Conservation (phyloP, 2,797 vertebrate genomes). For the Sebastes hubbsi region DNA sequence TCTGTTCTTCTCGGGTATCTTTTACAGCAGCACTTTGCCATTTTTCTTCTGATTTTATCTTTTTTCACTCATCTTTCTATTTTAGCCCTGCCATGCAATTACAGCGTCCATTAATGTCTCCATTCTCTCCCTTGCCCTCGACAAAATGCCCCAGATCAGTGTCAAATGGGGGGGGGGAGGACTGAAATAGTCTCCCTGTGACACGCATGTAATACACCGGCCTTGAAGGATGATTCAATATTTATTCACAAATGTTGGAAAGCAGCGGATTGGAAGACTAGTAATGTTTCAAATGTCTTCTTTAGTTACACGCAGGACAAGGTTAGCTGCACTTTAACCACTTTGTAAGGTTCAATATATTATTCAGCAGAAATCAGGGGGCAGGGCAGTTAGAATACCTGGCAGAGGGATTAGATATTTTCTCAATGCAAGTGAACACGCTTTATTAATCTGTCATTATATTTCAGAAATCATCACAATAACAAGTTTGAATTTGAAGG, state of each 20-base stretch:
- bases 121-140: constrained; percentile 55
- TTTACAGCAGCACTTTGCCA: constrained; percentile 69
- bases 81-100: constrained; percentile 70
- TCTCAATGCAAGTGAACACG: neutral
- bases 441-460: neutral
- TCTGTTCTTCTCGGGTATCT: constrained; percentile 51
- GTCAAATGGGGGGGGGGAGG: constrained; percentile 56
- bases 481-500: neutral
- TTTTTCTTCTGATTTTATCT: constrained; percentile 60
- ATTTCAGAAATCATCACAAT: neutral
- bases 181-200: constrained; percentile 57
- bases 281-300: constrained; percentile 26
- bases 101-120: constrained; percentile 67
- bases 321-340: constrained; percentile 5
- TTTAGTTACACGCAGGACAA: constrained; percentile 31
- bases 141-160: constrained; percentile 62
- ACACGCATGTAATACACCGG: constrained; percentile 70
- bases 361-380: constrained; percentile 7
- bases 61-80: constrained; percentile 78
- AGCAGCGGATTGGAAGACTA: constrained; percentile 35
- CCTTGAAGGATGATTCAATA: constrained; percentile 65
- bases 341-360: constrained; percentile 7
- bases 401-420: neutral
- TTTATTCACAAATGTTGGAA: constrained; percentile 64
- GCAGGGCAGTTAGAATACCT: neutral